A percentile compares a stretch with the other conserved stretches of the same genome.
phyloP scores from a whole-genome alignment of 2,113 vertebrate genomes.

The Stercorarius parasiticus region DNA sequence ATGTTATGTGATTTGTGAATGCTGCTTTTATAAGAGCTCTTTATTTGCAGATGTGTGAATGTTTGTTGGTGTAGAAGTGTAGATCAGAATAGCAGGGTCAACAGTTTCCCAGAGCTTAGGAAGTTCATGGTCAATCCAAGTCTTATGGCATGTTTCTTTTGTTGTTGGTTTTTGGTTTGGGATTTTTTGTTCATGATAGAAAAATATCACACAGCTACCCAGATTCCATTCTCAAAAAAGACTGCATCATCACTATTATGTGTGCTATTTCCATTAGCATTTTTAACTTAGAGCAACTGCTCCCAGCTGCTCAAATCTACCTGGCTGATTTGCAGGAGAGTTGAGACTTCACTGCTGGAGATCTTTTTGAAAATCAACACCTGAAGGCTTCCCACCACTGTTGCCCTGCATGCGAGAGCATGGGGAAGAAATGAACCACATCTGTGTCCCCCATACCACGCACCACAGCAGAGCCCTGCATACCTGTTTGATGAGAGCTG shows the following conservation, averaged over 20 bases:
- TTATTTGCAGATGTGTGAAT: background rate
- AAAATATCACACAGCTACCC: background rate
- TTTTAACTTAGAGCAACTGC: background rate
- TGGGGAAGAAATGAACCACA: background rate
- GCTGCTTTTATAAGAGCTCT: background rate
- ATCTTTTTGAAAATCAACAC: background rate
- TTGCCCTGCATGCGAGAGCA: background rate
- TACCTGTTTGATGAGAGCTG: constrained; percentile 82
- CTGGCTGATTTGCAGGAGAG: background rate
- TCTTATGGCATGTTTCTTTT: background rate
- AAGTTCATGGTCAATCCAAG: background rate
- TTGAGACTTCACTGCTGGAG: background rate
- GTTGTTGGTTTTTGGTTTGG: background rate
- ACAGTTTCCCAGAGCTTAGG: background rate
- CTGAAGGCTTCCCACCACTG: background rate
- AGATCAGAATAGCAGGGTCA: background rate
- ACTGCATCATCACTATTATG: background rate
- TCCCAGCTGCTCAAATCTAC: background rate
- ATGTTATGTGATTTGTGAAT: background rate
- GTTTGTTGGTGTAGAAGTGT: background rate
- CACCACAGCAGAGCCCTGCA: background rate
- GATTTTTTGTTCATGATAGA: background rate
- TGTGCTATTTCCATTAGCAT: background rate
- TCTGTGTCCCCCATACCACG: rapidly evolving
- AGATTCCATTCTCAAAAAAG: background rate